These are phyloP conservation scores for Panulirus ornatus DNA, from an alignment of 1,140 invertebrate genomes.

Conservation along the genomic window DNA sequence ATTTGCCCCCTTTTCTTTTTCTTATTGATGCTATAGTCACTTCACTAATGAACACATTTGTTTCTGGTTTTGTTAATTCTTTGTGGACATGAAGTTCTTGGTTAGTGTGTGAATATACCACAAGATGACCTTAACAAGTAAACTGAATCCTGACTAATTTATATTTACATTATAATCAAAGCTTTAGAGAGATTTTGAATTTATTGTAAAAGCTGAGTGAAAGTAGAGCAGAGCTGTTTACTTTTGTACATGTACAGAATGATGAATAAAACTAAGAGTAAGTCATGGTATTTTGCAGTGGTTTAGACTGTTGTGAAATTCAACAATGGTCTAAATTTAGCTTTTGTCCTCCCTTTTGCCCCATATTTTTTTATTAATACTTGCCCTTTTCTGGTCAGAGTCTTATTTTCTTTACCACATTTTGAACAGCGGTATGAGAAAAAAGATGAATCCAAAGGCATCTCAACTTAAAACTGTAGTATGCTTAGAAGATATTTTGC, in stretches of 20 bases:
- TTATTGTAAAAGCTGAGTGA: neutral
- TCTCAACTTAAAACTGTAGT: too few relatives aligned
- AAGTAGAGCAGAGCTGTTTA: neutral
- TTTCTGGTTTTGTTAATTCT: neutral
- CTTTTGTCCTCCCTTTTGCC: too few relatives aligned
- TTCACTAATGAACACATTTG: neutral
- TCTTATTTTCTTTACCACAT: too few relatives aligned
- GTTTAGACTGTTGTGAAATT: too few relatives aligned
- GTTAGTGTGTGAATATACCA: neutral
- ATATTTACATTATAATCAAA: neutral
- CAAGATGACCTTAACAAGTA: slow-evolving; percentile 3
- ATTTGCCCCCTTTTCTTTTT: neutral
- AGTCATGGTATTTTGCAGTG: too few relatives aligned
- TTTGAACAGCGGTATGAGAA: too few relatives aligned
- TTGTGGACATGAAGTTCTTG: neutral
- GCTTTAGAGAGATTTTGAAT: slow-evolving; percentile 14
- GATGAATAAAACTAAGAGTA: too few relatives aligned
- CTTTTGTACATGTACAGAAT: neutral
- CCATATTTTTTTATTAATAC: too few relatives aligned
- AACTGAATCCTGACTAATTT: neutral
- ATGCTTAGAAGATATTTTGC: too few relatives aligned
- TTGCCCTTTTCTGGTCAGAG: too few relatives aligned
- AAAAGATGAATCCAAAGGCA: too few relatives aligned
- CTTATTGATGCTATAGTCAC: neutral
- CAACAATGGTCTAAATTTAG: too few relatives aligned